phyloP scores from a whole-genome alignment of 2,113 vertebrate species.

The Lepus americanus region DNA sequence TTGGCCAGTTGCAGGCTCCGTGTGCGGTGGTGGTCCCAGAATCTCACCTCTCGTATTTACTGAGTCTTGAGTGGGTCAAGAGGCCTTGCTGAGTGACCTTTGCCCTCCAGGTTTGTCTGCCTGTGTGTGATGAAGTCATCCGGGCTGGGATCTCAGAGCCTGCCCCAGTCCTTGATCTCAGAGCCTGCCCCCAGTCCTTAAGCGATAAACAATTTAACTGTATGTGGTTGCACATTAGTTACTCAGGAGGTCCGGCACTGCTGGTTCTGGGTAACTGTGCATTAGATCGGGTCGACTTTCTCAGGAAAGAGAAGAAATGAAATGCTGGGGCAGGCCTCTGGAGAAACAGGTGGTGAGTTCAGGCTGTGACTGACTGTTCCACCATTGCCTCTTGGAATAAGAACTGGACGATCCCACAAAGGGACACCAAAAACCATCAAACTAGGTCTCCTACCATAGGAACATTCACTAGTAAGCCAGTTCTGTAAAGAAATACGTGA shows the following conservation, averaged over 20 bases:
- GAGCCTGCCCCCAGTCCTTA: background rate
- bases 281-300: conserved; percentile 14
- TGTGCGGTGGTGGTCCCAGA: background rate
- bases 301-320: conserved; percentile 37
- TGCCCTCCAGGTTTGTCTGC: background rate
- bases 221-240: background rate
- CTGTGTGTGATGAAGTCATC: background rate
- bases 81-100: background rate
- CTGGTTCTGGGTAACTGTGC: background rate
- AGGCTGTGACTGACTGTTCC: background rate
- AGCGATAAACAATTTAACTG: background rate
- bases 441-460: background rate
- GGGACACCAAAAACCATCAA: background rate
- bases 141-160: background rate
- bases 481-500: background rate
- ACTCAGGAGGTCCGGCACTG: background rate
- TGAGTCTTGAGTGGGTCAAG: background rate
- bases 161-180: background rate
- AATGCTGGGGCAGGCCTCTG: background rate
- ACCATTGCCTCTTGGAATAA: background rate
- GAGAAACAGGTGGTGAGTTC: too few relatives aligned
- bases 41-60: background rate
- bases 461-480: background rate
- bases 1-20: background rate
- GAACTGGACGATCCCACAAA: background rate